phyloP scores from a whole-genome alignment of 1,140 invertebrate species.

The Babylonia areolata region DNA sequence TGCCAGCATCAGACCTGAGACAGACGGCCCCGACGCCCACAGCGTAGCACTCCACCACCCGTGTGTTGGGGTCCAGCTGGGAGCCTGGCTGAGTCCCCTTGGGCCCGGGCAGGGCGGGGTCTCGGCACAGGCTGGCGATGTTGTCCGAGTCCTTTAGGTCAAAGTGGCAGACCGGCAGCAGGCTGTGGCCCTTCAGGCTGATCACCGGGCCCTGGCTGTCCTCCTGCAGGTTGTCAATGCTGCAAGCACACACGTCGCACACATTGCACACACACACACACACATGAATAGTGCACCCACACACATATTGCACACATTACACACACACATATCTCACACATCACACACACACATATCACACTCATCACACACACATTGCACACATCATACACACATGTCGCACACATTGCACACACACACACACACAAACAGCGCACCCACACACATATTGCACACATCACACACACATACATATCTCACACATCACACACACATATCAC shows the following conservation, averaged over 20 bases:
- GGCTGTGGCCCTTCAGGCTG: slow-evolving; percentile 64
- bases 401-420: too few species aligned
- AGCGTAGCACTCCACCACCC: slow-evolving; percentile 72
- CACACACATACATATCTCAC: too few species aligned
- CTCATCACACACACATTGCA: too few species aligned
- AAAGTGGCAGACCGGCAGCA: slow-evolving; percentile 76
- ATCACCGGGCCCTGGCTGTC: slow-evolving; percentile 68
- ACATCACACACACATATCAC: too few species aligned
- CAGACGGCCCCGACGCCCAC: slow-evolving; percentile 65
- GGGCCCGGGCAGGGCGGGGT: slow-evolving; percentile 71
- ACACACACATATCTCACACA: too few species aligned
- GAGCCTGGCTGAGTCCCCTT: slow-evolving; percentile 68
- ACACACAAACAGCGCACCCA: too few species aligned
- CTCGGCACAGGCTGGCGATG: slow-evolving; percentile 67
- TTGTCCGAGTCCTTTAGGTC: slow-evolving; percentile 75
- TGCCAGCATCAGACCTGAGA: slow-evolving; percentile 54
- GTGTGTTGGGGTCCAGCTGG: slow-evolving; percentile 70
- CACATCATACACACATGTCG: too few species aligned
- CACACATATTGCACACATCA: too few species aligned
- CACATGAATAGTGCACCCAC: neutral
- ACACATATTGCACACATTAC: too few species aligned
- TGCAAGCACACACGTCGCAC: slow-evolving; percentile 39
- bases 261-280: neutral
- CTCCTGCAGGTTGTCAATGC: slow-evolving; percentile 70
- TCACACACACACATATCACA: too few species aligned